These are phyloP conservation scores for Kryptolebias marmoratus DNA, from an alignment of 2,113 vertebrate species.

Conservation along the genomic window DNA sequence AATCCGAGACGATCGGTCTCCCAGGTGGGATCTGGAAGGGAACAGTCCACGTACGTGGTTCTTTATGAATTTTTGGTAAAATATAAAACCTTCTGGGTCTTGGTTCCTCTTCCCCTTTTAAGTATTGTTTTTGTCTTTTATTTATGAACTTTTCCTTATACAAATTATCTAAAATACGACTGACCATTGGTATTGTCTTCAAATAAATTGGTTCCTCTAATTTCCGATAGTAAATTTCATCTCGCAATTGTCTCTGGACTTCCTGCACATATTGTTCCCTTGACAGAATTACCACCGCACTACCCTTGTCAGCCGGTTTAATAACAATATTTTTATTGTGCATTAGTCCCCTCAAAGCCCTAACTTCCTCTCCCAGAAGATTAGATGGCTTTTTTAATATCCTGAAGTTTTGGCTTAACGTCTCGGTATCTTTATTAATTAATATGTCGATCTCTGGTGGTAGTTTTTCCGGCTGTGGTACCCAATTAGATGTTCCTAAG, in stretches of 20 bases:
- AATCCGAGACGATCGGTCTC: neutral
- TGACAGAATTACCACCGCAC: neutral
- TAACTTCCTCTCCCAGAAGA: neutral
- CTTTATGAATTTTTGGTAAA: neutral
- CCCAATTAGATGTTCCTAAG: neutral
- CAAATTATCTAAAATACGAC: neutral
- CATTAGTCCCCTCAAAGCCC: neutral
- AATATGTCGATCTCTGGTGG: neutral
- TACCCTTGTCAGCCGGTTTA: neutral
- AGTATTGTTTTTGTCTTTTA: neutral
- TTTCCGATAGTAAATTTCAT: neutral
- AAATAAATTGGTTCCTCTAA: neutral
- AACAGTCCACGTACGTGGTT: neutral
- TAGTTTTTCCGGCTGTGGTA: neutral
- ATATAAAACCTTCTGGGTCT: neutral
- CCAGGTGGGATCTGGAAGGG: neutral
- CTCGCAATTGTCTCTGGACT: neutral
- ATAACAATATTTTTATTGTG: neutral
- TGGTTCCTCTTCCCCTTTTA: neutral
- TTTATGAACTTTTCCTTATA: neutral
- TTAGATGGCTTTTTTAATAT: neutral
- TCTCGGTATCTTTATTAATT: neutral
- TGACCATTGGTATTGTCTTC: neutral
- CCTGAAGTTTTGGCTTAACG: neutral
- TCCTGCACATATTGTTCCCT: neutral